These are phyloP conservation scores for Sternarchorhynchus goeldii DNA, from an alignment of 2,797 vertebrate species.

Conservation along the genomic window DNA sequence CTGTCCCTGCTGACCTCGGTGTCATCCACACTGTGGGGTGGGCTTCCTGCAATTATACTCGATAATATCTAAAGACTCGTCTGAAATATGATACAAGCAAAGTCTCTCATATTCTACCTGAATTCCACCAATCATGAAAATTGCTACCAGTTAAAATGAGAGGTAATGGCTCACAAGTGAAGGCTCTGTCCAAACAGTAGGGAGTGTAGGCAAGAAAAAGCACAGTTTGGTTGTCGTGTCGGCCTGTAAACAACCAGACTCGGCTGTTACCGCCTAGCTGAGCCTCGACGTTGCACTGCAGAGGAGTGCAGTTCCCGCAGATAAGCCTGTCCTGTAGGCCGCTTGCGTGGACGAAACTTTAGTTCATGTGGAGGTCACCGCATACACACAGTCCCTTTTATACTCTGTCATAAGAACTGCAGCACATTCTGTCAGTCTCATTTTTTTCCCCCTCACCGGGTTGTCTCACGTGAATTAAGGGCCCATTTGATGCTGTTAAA, in stretches of 20 bases:
- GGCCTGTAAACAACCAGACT: slow-evolving; percentile 57
- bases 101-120: slow-evolving; percentile 46
- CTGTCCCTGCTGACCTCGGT: slow-evolving; percentile 6
- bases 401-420: background rate
- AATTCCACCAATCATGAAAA: slow-evolving; percentile 62
- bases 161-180: slow-evolving; percentile 17
- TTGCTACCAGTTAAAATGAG: slow-evolving; percentile 62
- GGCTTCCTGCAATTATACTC: slow-evolving; percentile 52
- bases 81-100: slow-evolving; percentile 58
- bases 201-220: slow-evolving; percentile 42
- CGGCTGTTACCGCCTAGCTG: slow-evolving; percentile 52
- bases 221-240: slow-evolving; percentile 54
- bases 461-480: background rate
- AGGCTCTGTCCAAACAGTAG: slow-evolving; percentile 48
- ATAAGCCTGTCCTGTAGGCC: slow-evolving; percentile 8
- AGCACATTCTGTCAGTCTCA: background rate
- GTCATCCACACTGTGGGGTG: slow-evolving; percentile 24
- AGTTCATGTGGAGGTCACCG: slow-evolving; percentile 69
- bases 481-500: slow-evolving; percentile 20
- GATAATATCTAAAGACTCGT: slow-evolving; percentile 42
- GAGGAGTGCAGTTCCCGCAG: slow-evolving; percentile 25
- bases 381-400: background rate
- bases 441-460: background rate
- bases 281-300: slow-evolving; percentile 45
- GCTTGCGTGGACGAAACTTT: background rate